These are phyloP conservation scores for Drosophila infuscata DNA, from an alignment of 2,888 invertebrate species.

Conservation along the genomic window DNA sequence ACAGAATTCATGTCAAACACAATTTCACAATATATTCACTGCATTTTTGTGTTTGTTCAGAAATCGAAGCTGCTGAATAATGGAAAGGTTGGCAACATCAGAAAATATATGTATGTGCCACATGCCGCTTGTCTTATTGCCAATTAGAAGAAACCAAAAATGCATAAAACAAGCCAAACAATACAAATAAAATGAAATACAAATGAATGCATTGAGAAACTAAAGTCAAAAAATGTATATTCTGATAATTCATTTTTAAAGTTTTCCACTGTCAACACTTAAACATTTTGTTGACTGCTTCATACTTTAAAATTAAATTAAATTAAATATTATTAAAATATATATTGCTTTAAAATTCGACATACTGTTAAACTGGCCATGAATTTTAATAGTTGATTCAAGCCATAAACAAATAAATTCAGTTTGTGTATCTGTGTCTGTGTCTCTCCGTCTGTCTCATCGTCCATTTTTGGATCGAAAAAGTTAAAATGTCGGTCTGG, in stretches of 20 bases:
- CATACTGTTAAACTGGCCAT: constrained; percentile 28
- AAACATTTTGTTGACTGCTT: neutral
- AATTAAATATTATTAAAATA: neutral
- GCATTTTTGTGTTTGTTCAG: neutral
- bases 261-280: neutral
- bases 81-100: neutral
- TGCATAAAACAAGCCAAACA: neutral
- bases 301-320: neutral
- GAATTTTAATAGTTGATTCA: constrained; percentile 41
- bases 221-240: neutral
- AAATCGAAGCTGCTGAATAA: neutral
- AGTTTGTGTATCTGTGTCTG: neutral
- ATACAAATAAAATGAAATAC: neutral
- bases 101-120: neutral
- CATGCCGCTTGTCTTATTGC: neutral
- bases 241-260: neutral
- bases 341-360: constrained; percentile 17
- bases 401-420: constrained; percentile 38
- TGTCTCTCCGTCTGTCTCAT: neutral
- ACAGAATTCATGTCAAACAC: neutral
- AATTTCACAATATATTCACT: constrained; percentile 16
- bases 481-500: constrained; percentile 21
- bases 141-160: neutral
- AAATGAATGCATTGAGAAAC: neutral
- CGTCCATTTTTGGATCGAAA: constrained; percentile 30